Base-by-base conservation (phyloP, 1,140 invertebrate species). In the Ceratina australensis region DNA sequence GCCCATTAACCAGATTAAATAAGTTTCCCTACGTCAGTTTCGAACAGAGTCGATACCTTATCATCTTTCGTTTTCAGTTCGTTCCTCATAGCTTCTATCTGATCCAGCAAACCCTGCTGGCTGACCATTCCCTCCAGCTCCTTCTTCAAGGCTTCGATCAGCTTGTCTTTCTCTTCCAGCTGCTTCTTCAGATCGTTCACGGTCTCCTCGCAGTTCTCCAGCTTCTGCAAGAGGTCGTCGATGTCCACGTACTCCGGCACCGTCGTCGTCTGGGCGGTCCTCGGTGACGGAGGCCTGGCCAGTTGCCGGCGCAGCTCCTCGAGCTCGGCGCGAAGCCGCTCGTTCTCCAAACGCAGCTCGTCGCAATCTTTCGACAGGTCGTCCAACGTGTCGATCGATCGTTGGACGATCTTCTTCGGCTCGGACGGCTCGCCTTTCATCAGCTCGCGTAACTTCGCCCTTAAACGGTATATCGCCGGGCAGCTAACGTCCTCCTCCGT, bases 401-500 rank as follows among this genome's bases (percentile, higher is more conserved):
- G 83, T 59, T 89, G 85, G 12, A 87, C 81, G 8, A 85, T 82
- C 22, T 77, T 81, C 68, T 83, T 86, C 56, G 84, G 82, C 64
- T 89, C 88, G 50, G 75, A 75, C 47, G 78, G 86, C 72, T 87
- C 77, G 61, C 82, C 87, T 71, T 87, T 90, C 84, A 84, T 88
- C 57, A 91, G 78, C 42, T 90, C 87, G 0, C 84, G 79, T 28
- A 92, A 66, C 72, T 89, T 90, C 18, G 83, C 88, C 69, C 87
- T 87, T 52, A 91, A 80, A 78, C 87, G 88, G 86, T 90, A 89
- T 65, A 91, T 69, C 65, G 86, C 87, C 4, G 81, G 82, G 52
- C 88, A 91, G 20, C 88, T 91, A 26, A 81, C 82, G 52, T 89
- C 87, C 22, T 89, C 88, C 72, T 89, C 85, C 15, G 65, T 73